Evolutionary conservation across 2,888 invertebrate genomes (phyloP).

Genomic region (Latrodectus hesperus): DNA sequence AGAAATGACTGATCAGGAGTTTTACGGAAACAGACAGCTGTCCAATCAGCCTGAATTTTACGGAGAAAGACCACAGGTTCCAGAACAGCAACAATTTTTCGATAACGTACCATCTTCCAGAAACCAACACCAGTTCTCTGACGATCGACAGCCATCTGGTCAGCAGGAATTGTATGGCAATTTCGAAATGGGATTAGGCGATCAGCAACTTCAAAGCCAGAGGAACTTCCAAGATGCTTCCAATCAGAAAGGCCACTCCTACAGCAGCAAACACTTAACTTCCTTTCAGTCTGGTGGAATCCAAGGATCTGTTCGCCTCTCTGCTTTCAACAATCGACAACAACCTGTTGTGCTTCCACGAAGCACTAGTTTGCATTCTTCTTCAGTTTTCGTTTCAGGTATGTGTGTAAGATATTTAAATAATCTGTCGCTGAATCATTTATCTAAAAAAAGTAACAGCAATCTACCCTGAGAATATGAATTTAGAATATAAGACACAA

Average conservation of each 20-base stretch:
- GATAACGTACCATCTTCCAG: not conserved
- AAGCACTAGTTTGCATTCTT: slow-evolving; percentile 17
- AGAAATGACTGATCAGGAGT: not conserved
- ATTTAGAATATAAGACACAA: too few relatives aligned
- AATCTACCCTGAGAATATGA: too few relatives aligned
- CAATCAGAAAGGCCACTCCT: not conserved
- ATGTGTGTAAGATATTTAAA: not conserved
- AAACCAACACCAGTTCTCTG: not conserved
- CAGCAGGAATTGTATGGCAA: not conserved
- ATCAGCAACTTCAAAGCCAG: not conserved
- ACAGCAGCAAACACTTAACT: not conserved
- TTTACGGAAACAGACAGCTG: not conserved
- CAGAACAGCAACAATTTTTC: slow-evolving; percentile 3
- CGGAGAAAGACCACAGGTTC: too few relatives aligned
- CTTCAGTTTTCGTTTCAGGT: slow-evolving; percentile 57
- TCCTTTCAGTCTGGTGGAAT: not conserved
- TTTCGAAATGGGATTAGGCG: not conserved
- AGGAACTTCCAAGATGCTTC: not conserved
- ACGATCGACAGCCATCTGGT: not conserved
- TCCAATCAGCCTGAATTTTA: not conserved
- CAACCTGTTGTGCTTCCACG: slow-evolving; percentile 37
- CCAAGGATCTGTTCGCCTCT: slow-evolving; percentile 22
- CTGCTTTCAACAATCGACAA: slow-evolving; percentile 35
- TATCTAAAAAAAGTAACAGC: too few relatives aligned
- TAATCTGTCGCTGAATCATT: not conserved